A percentile compares a stretch with the other conserved stretches of the same genome.
phyloP scores from a whole-genome alignment of 1,140 invertebrate species.

The Carposina sasakii region DNA sequence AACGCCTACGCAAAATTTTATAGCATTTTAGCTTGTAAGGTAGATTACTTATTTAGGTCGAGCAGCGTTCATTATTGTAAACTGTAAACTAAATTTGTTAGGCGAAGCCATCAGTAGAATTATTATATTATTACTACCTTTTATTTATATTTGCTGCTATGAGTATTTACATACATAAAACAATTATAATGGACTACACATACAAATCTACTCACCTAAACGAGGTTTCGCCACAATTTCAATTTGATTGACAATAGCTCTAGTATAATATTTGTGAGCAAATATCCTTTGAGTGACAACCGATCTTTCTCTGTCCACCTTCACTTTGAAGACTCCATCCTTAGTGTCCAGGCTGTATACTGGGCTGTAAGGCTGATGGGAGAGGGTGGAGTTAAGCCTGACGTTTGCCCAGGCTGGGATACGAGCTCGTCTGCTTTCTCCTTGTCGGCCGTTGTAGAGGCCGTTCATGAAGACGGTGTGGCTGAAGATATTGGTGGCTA shows the following conservation, averaged over 20 bases:
- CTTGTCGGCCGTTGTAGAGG: slow-evolving; percentile 71
- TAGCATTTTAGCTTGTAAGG: slow-evolving; percentile 2
- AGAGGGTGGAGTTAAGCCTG: slow-evolving; percentile 65
- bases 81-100: too few relatives aligned
- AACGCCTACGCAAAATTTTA: slow-evolving; percentile 18
- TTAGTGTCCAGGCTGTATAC: slow-evolving; percentile 61
- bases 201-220: slow-evolving; percentile 32
- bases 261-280: slow-evolving; percentile 73
- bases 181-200: background rate
- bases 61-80: too few relatives aligned
- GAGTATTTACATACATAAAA: background rate
- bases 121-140: too few relatives aligned
- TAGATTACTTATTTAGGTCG: too few relatives aligned
- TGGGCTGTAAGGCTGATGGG: slow-evolving; percentile 43
- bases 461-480: slow-evolving; percentile 75
- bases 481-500: slow-evolving; percentile 74
- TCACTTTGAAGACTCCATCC: slow-evolving; percentile 58
- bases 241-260: slow-evolving; percentile 74
- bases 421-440: slow-evolving; percentile 71
- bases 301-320: slow-evolving; percentile 61
- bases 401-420: slow-evolving; percentile 74
- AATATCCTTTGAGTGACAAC: slow-evolving; percentile 71
- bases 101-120: too few relatives aligned
- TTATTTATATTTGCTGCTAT: background rate
- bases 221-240: slow-evolving; percentile 53